phyloP scores from a whole-genome alignment of 2,113 vertebrate species.

The Rousettus leschenaultii region DNA sequence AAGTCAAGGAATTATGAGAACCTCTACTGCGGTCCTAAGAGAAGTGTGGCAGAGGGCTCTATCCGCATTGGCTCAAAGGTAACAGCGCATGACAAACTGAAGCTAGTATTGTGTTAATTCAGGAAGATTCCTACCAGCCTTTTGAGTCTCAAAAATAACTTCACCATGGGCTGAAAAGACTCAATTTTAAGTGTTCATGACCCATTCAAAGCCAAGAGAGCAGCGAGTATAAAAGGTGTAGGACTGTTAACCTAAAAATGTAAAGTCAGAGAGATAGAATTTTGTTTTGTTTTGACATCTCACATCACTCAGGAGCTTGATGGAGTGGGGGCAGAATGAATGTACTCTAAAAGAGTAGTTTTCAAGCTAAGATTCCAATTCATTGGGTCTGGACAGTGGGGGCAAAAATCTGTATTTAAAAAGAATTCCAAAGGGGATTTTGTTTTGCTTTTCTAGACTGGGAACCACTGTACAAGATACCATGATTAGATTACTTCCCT shows the following conservation, averaged over 20 bases:
- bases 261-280: neutral
- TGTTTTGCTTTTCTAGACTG: neutral
- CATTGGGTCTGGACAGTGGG: neutral
- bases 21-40: neutral
- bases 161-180: neutral
- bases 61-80: neutral
- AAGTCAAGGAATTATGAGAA: neutral
- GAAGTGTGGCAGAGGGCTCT: neutral
- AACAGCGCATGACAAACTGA: neutral
- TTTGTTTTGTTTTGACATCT: conserved; percentile 60
- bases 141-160: neutral
- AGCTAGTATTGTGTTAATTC: neutral
- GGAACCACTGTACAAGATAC: neutral
- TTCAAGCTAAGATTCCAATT: conserved; percentile 24
- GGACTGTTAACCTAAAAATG: neutral
- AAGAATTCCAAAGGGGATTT: neutral
- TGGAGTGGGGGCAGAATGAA: neutral
- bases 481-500: neutral
- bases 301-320: neutral
- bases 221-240: neutral
- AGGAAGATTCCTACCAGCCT: neutral
- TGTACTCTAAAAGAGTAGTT: neutral
- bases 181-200: neutral
- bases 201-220: neutral
- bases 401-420: neutral